Evolutionary conservation across 1,140 invertebrate genomes (phyloP).

Genomic region (Caenorhabditis remanei): DNA sequence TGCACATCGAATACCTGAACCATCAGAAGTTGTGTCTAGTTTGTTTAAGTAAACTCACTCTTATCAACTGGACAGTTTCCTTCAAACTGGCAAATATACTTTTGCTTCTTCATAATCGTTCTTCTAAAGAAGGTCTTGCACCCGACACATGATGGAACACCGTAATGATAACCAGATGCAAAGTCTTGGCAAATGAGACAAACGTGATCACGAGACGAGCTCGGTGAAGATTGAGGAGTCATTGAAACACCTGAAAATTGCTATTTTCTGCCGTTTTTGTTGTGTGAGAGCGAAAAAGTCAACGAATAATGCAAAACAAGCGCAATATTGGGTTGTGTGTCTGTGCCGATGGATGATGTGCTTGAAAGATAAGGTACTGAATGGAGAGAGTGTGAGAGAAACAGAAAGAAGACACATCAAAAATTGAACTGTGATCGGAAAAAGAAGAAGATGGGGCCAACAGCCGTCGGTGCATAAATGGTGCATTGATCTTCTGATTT

Average conservation of each 20-base stretch:
- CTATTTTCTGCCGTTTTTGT: not conserved
- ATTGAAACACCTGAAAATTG: not conserved
- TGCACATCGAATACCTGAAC: conserved; percentile 71
- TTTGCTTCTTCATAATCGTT: conserved; percentile 77
- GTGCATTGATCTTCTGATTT: not conserved
- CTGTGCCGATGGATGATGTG: not conserved
- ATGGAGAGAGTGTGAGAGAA: not conserved
- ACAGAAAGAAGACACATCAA: not conserved
- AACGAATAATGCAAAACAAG: not conserved
- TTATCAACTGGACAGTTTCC: conserved; percentile 75
- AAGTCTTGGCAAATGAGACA: conserved; percentile 76
- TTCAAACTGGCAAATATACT: conserved; percentile 73
- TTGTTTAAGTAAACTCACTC: conserved; percentile 44
- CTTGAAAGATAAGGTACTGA: not conserved
- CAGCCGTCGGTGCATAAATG: not conserved
- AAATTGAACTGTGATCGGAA: conserved; percentile 24
- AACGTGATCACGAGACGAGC: conserved; percentile 66
- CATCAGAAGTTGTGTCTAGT: not conserved
- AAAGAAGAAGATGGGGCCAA: not conserved
- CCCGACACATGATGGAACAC: conserved; percentile 76
- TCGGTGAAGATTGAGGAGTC: conserved; percentile 36
- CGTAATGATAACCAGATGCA: conserved; percentile 76
- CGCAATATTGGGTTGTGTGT: not conserved
- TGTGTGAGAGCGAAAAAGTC: not conserved
- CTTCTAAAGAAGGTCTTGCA: conserved; percentile 76